Percentiles rank a stretch among this genome's conserved stretches.
Evolutionary conservation across 2,113 vertebrate genomes (phyloP).

Genomic region (Rutilus rutilus): DNA sequence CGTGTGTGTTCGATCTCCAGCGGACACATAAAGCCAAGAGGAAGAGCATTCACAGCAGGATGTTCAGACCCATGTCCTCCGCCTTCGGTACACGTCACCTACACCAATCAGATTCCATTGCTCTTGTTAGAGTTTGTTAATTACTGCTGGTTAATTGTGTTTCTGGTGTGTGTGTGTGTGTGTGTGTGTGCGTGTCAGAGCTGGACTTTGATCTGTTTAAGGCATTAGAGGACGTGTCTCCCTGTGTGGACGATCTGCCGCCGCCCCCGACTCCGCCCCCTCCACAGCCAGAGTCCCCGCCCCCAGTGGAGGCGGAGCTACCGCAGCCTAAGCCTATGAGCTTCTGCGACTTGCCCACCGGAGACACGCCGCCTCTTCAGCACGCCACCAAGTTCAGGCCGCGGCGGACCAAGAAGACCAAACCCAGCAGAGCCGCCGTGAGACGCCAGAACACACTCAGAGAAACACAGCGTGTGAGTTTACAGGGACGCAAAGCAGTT

Average conservation of each 20-base stretch:
- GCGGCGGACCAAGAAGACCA: constrained; percentile 86
- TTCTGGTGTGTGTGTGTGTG: background rate
- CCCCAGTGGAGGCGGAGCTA: constrained; percentile 53
- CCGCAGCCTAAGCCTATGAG: constrained; percentile 72
- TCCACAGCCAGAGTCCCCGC: constrained; percentile 69
- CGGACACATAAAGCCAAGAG: constrained; percentile 93
- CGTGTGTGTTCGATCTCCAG: constrained; percentile 63
- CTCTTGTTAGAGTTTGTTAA: background rate
- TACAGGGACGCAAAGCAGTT: too few species aligned
- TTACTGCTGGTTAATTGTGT: background rate
- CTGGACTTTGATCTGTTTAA: constrained; percentile 97
- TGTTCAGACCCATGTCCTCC: constrained; percentile 92
- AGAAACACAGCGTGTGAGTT: too few species aligned
- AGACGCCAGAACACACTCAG: constrained; percentile 56
- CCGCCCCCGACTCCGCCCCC: constrained; percentile 67
- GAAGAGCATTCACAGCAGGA: constrained; percentile 95
- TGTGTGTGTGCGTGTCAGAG: constrained; percentile 73
- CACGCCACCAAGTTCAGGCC: constrained; percentile 91
- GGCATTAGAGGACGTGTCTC: constrained; percentile 92
- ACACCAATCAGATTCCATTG: background rate
- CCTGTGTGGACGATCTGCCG: constrained; percentile 88
- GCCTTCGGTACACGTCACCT: constrained; percentile 85
- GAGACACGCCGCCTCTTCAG: constrained; percentile 84
- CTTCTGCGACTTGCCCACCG: constrained; percentile 82
- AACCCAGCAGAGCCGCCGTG: constrained; percentile 83